Conservation (phyloP, 2,888 invertebrate species). For the Caenorhabditis sinica region DNA sequence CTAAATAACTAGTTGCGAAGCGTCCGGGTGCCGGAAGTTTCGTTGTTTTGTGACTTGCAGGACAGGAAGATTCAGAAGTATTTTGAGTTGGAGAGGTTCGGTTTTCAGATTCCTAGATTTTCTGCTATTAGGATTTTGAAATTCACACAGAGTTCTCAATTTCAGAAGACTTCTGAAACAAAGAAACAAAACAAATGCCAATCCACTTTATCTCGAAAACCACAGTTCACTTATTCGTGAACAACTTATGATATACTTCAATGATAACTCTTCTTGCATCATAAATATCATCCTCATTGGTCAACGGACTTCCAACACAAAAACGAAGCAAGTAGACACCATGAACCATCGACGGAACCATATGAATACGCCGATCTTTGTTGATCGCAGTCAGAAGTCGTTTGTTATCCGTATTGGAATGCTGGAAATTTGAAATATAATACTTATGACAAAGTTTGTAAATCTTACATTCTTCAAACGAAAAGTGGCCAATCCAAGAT, state of each 20-base stretch:
- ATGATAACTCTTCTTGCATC: conserved; percentile 1
- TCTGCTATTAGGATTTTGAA: too few species aligned
- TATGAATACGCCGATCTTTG: conserved; percentile 85
- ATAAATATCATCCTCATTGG: conserved; percentile 85
- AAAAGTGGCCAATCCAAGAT: conserved; percentile 94
- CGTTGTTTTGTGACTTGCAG: too few species aligned
- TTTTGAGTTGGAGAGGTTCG: too few species aligned
- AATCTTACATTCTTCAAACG: conserved; percentile 87
- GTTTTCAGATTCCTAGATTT: too few species aligned
- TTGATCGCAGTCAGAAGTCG: conserved; percentile 84
- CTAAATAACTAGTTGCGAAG: too few species aligned
- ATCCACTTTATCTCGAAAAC: too few species aligned
- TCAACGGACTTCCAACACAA: conserved; percentile 90
- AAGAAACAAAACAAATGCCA: too few species aligned
- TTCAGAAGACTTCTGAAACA: too few species aligned
- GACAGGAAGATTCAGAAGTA: too few species aligned
- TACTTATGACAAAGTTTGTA: too few species aligned
- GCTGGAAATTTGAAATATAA: conserved; percentile 78
- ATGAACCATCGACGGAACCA: conserved; percentile 84
- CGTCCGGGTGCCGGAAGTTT: too few species aligned
- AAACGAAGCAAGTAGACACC: not conserved
- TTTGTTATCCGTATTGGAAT: conserved; percentile 84
- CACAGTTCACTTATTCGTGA: not conserved
- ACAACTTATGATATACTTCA: not conserved
- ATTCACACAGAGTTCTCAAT: too few species aligned